Conservation (phyloP, 2,797 vertebrate species). For the Sebastes nivosus region DNA sequence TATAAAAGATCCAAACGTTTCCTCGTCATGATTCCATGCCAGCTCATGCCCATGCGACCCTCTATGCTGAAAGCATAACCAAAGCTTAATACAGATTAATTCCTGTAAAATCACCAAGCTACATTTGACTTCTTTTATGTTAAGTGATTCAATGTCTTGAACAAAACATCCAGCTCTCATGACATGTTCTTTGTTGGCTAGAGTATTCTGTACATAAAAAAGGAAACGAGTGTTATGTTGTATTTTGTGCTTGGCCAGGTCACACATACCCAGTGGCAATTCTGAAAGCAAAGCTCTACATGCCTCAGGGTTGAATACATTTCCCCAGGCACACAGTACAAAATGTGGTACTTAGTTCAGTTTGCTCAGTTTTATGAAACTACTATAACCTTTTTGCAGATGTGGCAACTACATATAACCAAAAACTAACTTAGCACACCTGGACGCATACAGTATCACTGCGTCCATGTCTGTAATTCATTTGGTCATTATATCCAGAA, state of each 20-base stretch:
- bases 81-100: neutral
- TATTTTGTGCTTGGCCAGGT: neutral
- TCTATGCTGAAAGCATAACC: too few species aligned
- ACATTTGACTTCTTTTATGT: neutral
- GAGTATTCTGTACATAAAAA: neutral
- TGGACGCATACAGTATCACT: neutral
- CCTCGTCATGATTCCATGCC: too few species aligned
- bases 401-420: neutral
- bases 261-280: neutral
- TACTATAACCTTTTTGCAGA: neutral
- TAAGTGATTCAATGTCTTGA: neutral
- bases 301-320: neutral
- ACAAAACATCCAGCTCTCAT: neutral
- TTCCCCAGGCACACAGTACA: neutral
- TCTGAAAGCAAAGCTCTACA: neutral
- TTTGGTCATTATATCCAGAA: constrained; percentile 5
- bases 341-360: neutral
- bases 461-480: neutral
- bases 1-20: too few species aligned
- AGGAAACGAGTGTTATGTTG: neutral
- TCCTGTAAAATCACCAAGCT: neutral
- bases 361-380: neutral
- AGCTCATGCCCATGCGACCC: too few species aligned
- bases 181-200: neutral
- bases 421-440: neutral